phyloP scores from a whole-genome alignment of 2,888 invertebrate species.

The Coenonympha arcania region DNA sequence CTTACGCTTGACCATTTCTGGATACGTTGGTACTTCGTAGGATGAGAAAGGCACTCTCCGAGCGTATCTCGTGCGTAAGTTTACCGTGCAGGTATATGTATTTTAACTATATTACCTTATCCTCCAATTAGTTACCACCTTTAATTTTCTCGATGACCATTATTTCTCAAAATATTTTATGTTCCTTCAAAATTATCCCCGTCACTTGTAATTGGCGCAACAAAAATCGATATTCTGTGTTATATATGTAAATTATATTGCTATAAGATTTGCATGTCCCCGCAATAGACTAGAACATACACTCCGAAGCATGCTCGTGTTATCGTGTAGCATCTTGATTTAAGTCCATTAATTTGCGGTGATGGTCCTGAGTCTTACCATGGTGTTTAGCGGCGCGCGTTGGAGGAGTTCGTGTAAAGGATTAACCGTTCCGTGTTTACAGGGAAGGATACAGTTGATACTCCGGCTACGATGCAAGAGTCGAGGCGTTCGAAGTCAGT shows the following conservation, averaged over 20 bases:
- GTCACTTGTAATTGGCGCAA: neutral
- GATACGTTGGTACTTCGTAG: constrained; percentile 6
- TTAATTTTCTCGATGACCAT: neutral
- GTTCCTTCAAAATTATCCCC: neutral
- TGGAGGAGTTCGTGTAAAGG: neutral
- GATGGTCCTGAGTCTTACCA: constrained; percentile 53
- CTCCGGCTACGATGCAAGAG: constrained; percentile 57
- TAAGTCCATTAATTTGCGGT: constrained; percentile 24
- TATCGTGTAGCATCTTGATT: constrained; percentile 30
- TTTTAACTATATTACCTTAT: neutral
- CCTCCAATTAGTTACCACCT: neutral
- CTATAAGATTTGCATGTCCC: constrained; percentile 27
- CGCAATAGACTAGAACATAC: constrained; percentile 29
- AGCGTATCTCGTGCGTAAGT: neutral
- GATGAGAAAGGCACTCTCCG: neutral
- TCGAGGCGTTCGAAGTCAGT: constrained; percentile 56
- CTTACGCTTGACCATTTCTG: constrained; percentile 17
- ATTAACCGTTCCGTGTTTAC: constrained; percentile 35
- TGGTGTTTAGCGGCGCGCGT: neutral
- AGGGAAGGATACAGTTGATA: constrained; percentile 76
- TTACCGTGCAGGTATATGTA: constrained; percentile 7
- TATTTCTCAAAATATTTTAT: neutral
- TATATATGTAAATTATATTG: too few species aligned
- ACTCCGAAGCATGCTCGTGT: constrained; percentile 33
- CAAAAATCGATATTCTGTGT: neutral